Conservation (phyloP, 2,888 invertebrate genomes). For the Lithosia quadra region DNA sequence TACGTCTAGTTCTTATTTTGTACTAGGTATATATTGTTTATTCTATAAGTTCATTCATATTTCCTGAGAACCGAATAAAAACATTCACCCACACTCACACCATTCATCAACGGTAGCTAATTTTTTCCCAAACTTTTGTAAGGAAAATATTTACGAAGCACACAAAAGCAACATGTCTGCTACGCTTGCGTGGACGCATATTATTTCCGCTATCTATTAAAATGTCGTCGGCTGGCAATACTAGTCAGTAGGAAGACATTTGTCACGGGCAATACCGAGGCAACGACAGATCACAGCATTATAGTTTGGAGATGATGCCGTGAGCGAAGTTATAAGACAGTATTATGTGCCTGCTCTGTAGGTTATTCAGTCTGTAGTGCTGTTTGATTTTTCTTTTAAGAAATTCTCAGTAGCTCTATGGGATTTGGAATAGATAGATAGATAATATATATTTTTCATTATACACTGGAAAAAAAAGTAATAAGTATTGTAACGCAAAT, state of each 20-base stretch:
- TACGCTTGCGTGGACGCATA: constrained; percentile 16
- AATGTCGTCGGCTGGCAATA: constrained; percentile 61
- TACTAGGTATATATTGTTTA: neutral
- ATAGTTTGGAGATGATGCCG: constrained; percentile 25
- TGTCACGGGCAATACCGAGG: constrained; percentile 59
- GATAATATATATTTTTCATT: too few relatives aligned
- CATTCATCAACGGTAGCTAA: constrained; percentile 9
- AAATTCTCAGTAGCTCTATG: neutral
- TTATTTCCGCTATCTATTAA: constrained; percentile 56
- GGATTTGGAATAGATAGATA: too few relatives aligned
- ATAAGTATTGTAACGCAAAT: too few relatives aligned
- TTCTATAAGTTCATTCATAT: neutral
- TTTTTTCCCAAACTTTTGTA: constrained; percentile 17
- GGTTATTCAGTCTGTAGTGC: neutral
- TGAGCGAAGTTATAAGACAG: neutral
- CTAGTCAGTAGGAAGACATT: constrained; percentile 66
- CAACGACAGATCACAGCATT: constrained; percentile 31
- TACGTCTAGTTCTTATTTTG: neutral
- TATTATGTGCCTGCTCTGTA: neutral
- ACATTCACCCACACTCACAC: neutral
- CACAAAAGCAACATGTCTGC: constrained; percentile 22
- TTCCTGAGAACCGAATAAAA: neutral
- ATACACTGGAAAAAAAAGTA: too few relatives aligned
- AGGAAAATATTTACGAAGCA: constrained; percentile 35
- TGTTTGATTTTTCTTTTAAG: neutral